Evolutionary conservation across 2,888 invertebrate genomes (phyloP), one percentile per base, ranked within the genome.

Genomic region (Craniophora ligustri): DNA sequence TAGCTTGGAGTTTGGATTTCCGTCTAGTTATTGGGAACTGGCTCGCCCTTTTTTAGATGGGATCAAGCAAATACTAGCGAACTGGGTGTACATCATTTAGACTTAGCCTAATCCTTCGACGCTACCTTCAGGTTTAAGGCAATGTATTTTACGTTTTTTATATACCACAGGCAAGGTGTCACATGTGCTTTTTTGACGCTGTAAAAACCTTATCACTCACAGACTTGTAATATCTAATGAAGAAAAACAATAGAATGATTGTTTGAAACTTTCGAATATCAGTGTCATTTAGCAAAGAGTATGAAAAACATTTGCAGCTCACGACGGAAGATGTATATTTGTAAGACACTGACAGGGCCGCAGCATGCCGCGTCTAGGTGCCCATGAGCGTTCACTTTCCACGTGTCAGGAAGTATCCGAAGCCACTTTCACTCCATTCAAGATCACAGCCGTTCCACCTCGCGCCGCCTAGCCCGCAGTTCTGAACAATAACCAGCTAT

Each of bases 351-450:
- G 70, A 75, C 46, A 60, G 69, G 58, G 66, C 68, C 64, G 58
- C 59, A 50, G 57, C 39, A 42, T 72, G 79, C 66, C 74, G 72
- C 72, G 74, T 70, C 75, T 79, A 68, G 70, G 69, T 76, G 75
- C 77, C 81, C 78, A 75, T 79, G 79, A 79, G 81, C 86, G 82
- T 82, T 88, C 88, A 88, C 92, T 92, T 92, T 92, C 92, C 86
- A 78, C 82, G 84, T 79, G 84, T 76, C 86, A 92, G 92, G 92
- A 92, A 92, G 90, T 88, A 82, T 81, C 79, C 72, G 74, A 75
- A 79, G 81, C 78, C 84, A 92, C 92, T 93, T 93, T 92, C 92
- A 89, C 92, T 91, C 87, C 85, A 91, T 92, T 89, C 91, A 91
- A 91, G 90, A 91, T 89, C 89, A 82, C 61, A 68, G 59, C 70